A percentile compares a stretch with the other conserved stretches of the same genome.
These are phyloP conservation scores for Herminia tarsipennalis DNA, from an alignment of 2,888 invertebrate species.

Conservation along the genomic window DNA sequence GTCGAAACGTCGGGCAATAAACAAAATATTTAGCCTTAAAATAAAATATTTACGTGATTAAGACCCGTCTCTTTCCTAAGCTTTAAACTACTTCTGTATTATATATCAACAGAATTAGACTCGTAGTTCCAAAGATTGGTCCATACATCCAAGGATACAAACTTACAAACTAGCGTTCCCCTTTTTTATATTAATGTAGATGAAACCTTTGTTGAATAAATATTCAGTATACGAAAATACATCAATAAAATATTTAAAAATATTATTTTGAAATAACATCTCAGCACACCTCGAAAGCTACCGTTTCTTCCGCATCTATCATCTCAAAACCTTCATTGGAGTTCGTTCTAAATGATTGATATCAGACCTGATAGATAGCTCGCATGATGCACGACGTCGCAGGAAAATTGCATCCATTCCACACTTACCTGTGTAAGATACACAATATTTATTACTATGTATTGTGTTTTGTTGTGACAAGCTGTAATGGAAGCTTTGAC, in stretches of 20 bases:
- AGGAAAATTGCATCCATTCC: constrained; percentile 50
- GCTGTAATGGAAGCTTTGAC: constrained; percentile 5
- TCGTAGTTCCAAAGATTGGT: too few species aligned
- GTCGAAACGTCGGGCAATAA: too few species aligned
- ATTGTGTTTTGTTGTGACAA: constrained; percentile 4
- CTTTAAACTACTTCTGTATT: too few species aligned
- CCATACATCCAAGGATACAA: too few species aligned
- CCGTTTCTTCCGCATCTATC: constrained; percentile 13
- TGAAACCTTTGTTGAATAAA: too few species aligned
- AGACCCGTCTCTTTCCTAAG: too few species aligned
- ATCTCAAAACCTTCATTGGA: constrained; percentile 28
- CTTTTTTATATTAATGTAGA: too few species aligned
- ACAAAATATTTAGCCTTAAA: too few species aligned
- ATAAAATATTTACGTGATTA: too few species aligned
- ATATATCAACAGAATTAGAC: too few species aligned
- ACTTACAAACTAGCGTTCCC: too few species aligned
- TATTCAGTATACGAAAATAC: too few species aligned
- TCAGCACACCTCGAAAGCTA: not conserved
- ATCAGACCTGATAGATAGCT: constrained; percentile 47
- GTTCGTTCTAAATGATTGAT: constrained; percentile 53
- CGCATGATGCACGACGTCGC: constrained; percentile 43
- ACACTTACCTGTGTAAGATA: constrained; percentile 53
- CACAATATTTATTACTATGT: constrained; percentile 31
- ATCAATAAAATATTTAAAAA: not conserved
- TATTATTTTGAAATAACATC: not conserved